Evolutionary conservation across 2,113 vertebrate genomes (phyloP).

Genomic region (Austrofundulus limnaeus): DNA sequence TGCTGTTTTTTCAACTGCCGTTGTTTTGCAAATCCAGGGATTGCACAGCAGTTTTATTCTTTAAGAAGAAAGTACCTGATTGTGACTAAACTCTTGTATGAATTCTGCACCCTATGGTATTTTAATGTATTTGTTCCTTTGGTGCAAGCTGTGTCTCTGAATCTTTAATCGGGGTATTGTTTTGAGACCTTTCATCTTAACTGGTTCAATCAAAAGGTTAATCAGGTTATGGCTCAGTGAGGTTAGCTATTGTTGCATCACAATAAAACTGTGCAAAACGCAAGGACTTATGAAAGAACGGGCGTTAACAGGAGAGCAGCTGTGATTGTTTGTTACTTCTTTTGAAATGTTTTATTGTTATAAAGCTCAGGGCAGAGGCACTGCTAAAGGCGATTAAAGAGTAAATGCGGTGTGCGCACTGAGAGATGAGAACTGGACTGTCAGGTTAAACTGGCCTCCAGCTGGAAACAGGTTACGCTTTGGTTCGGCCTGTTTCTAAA

Average conservation of each 20-base stretch:
- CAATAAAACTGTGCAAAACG: background rate
- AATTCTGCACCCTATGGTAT: background rate
- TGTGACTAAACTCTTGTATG: background rate
- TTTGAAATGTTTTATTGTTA: background rate
- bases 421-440: background rate
- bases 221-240: background rate
- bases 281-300: background rate
- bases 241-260: background rate
- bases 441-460: conserved; percentile 41
- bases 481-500: conserved; percentile 24
- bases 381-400: background rate
- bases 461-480: background rate
- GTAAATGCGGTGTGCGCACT: background rate
- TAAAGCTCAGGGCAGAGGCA: background rate
- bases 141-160: too few species aligned
- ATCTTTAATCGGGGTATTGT: too few species aligned
- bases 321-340: background rate
- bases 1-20: conserved; percentile 23
- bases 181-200: too few species aligned
- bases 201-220: too few species aligned
- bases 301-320: background rate
- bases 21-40: background rate
- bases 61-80: background rate
- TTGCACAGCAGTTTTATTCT: background rate
- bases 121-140: too few species aligned